These are phyloP conservation scores for Poeciliopsis turrubarensis DNA, from an alignment of 2,113 vertebrate species.

Conservation along the genomic window DNA sequence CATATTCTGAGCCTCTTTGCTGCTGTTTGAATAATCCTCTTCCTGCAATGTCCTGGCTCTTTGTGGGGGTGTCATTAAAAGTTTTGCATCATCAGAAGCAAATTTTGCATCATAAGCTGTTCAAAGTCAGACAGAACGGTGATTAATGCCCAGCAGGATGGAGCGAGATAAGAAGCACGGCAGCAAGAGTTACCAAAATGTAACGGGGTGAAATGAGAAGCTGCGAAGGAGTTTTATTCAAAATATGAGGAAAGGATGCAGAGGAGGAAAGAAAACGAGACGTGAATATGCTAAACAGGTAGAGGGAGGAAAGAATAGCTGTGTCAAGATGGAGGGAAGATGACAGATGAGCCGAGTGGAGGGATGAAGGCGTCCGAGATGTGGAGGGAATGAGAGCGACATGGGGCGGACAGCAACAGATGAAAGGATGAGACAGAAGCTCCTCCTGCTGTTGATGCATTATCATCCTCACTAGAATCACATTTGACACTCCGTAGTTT, in stretches of 20 bases:
- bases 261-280: conserved; percentile 29
- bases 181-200: neutral
- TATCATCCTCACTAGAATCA: conserved; percentile 31
- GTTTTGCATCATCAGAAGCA: too few species aligned
- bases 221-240: conserved; percentile 6
- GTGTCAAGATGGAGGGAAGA: conserved; percentile 26
- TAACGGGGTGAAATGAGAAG: conserved; percentile 7
- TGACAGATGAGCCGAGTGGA: conserved; percentile 21
- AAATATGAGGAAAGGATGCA: conserved; percentile 9
- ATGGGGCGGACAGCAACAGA: conserved; percentile 46
- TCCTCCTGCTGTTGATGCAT: conserved; percentile 48
- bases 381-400: conserved; percentile 39
- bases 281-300: conserved; percentile 1
- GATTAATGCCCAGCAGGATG: neutral
- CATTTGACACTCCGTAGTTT: conserved; percentile 51
- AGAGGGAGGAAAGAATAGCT: conserved; percentile 11
- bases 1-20: too few species aligned
- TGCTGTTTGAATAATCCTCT: too few species aligned
- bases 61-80: too few species aligned
- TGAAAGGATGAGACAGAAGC: conserved; percentile 33
- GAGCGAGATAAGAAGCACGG: neutral
- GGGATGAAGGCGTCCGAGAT: neutral
- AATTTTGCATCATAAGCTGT: too few species aligned
- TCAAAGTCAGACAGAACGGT: neutral
- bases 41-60: too few species aligned